Percentiles rank a stretch among this genome's conserved stretches.
Conservation (phyloP, 37 sponge, comb jelly and placozoan genomes). For the Ianthella basta region DNA sequence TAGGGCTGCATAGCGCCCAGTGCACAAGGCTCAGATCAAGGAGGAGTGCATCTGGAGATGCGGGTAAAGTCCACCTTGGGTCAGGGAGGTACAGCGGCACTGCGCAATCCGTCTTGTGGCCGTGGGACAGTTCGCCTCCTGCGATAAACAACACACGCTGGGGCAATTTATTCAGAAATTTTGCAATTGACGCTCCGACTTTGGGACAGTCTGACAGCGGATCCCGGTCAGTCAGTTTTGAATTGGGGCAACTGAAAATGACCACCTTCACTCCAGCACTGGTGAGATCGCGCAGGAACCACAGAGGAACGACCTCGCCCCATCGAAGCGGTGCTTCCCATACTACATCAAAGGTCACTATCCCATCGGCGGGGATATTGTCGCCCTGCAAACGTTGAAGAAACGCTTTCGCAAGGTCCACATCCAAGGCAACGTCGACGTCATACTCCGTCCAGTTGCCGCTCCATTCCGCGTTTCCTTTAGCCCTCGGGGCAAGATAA, state of each 20-base stretch:
- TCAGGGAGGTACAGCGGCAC: constrained; percentile 52
- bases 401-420: constrained; percentile 28
- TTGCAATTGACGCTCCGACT: constrained; percentile 39
- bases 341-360: constrained; percentile 21
- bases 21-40: constrained; percentile 50
- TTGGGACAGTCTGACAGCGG: constrained; percentile 3
- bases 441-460: constrained; percentile 47
- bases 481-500: constrained; percentile 39
- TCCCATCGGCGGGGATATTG: constrained; percentile 53
- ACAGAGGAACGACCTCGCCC: constrained; percentile 62
- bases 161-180: constrained; percentile 26
- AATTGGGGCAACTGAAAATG: constrained; percentile 42
- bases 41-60: constrained; percentile 27
- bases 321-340: constrained; percentile 54
- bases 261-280: constrained; percentile 41
- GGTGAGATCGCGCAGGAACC: constrained; percentile 48
- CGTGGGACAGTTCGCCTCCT: constrained; percentile 61
- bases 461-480: constrained; percentile 61
- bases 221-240: neutral
- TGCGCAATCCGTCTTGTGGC: constrained; percentile 42
- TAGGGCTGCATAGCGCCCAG: constrained; percentile 43
- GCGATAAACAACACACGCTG: constrained; percentile 47
- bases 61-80: constrained; percentile 50
- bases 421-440: constrained; percentile 36
- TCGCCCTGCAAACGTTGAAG: constrained; percentile 38